Base-by-base conservation (phyloP, 2,888 invertebrate species). In the Cheilosia pagana region DNA sequence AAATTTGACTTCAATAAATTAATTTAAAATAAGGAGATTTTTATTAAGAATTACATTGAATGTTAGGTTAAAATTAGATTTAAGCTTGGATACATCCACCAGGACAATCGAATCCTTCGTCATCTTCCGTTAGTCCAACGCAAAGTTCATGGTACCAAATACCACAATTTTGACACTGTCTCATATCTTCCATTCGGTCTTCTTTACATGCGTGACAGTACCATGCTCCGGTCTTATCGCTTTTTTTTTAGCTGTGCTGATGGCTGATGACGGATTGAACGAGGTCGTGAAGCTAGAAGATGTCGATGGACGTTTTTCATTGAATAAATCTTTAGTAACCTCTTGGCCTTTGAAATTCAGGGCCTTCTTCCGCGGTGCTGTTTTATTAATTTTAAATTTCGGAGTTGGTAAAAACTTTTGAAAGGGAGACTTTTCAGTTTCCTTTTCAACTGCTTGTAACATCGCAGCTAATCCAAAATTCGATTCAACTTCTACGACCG, bases 161-260 rank as follows among this genome's bases (percentile, higher is more conserved):
- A 43, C 45, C 48, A 52, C 50, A 67, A 59, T 50, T 67, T 50
- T 50, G 67, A 52, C 67, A 76, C 35, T 76, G 21, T 19, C 67
- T 57, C 57, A 59, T 67, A 28, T 59, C 76, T 59, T 67, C 35
- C 25, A 76, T 60, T 65, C 55, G 52, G 39, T 63, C 67, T 68
- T 59, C 59, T 68, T 76, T 76, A 28, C 76, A 76, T 12, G 55
- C 45, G 45, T 60, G 62, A 62, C 60, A 70, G 35, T 60, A 68
- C 70, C 39, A 70, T 50, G 60, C 48, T 67, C 35, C 45, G 19
- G 35, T 45, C 55, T 55, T 41, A n/a, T n/a, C n/a, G n/a, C n/a
- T n/a, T n/a, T n/a, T n/a, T n/a, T 14, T 55, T 55, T 45, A 12
- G 28, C n/a, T 8, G 41, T 14, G 41, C n/a, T 43, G 16, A 41